Conservation (phyloP, 2,113 vertebrate species). For the Clarias magur region DNA sequence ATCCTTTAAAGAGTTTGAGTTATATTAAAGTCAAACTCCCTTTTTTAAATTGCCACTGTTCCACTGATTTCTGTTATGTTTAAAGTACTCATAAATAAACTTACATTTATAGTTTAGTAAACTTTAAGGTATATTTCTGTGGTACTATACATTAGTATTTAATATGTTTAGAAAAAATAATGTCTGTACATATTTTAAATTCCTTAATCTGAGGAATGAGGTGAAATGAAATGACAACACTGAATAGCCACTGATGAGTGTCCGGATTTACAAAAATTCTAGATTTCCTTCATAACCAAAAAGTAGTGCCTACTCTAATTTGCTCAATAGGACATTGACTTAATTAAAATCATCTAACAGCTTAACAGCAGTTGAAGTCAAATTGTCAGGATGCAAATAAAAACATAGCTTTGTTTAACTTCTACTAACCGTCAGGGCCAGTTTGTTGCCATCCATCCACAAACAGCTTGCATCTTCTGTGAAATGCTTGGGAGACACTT, state of each 20-base stretch:
- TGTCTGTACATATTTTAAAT: background rate
- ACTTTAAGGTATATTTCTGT: background rate
- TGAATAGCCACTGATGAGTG: background rate
- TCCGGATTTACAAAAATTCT: background rate
- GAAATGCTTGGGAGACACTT: too few relatives aligned
- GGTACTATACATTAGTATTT: background rate
- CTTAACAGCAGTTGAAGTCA: background rate
- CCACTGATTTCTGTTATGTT: constrained; percentile 16
- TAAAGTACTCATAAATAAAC: constrained; percentile 42
- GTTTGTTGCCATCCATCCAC: background rate
- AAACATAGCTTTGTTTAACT: background rate
- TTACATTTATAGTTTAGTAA: background rate
- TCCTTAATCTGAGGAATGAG: background rate
- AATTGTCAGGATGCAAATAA: background rate
- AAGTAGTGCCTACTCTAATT: background rate
- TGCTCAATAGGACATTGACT: background rate
- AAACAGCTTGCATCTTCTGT: too few relatives aligned
- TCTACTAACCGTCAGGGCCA: background rate
- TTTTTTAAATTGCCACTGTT: background rate
- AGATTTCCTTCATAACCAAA: background rate
- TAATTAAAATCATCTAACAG: background rate
- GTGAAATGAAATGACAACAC: background rate
- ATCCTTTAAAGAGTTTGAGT: background rate
- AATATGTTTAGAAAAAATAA: background rate
- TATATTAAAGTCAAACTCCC: background rate